A percentile compares a stretch with the other conserved stretches of the same genome.
phyloP scores from a whole-genome alignment of 2,797 vertebrate genomes.

The Margarornis squamiger region DNA sequence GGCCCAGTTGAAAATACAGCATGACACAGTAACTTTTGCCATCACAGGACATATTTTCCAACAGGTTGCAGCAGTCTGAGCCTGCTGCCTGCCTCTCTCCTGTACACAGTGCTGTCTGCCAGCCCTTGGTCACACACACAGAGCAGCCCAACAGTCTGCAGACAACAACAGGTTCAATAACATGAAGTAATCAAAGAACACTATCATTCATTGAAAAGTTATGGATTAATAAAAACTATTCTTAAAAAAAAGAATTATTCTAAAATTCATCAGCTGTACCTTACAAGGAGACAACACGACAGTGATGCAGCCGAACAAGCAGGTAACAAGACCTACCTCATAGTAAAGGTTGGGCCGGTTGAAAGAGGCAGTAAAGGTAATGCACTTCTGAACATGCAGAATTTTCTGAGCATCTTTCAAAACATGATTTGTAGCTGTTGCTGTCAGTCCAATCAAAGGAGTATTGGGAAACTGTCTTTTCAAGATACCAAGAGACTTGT shows the following conservation, averaged over 20 bases:
- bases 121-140: not conserved
- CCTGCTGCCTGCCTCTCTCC: not conserved
- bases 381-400: conserved; percentile 83
- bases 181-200: not conserved
- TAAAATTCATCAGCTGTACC: not conserved
- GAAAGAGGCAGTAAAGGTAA: conserved; percentile 92
- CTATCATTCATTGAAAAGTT: not conserved
- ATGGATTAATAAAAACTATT: not conserved
- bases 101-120: not conserved
- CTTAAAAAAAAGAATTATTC: not conserved
- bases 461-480: conserved; percentile 93
- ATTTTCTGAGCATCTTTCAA: conserved; percentile 93
- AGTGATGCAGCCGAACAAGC: not conserved
- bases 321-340: conserved; percentile 78
- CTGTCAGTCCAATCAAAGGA: conserved; percentile 90
- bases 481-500: conserved; percentile 95
- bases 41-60: not conserved
- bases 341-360: conserved; percentile 94
- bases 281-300: not conserved
- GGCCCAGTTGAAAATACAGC: not conserved
- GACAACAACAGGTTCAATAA: not conserved
- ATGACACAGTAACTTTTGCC: not conserved
- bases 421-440: conserved; percentile 91
- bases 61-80: not conserved
- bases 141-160: not conserved